These are phyloP conservation scores for Triops longicaudatus DNA, from an alignment of 1,140 invertebrate genomes.

Conservation along the genomic window DNA sequence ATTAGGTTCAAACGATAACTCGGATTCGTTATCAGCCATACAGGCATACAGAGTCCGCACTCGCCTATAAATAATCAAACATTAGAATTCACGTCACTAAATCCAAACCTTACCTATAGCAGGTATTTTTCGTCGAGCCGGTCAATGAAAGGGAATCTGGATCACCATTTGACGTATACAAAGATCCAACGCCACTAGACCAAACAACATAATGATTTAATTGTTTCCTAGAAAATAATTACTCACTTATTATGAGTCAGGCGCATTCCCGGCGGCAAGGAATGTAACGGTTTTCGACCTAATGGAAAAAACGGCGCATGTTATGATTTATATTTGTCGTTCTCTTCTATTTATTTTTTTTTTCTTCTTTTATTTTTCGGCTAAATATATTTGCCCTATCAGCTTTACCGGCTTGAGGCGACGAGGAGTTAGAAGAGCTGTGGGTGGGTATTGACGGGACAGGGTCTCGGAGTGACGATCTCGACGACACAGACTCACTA, in stretches of 20 bases:
- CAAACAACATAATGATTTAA: not conserved
- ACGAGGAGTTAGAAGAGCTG: constrained; percentile 35
- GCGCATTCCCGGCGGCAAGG: constrained; percentile 37
- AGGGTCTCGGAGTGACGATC: constrained; percentile 25
- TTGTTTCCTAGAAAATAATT: constrained; percentile 25
- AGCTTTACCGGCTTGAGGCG: constrained; percentile 13
- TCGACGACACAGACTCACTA: constrained; percentile 55
- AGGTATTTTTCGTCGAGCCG: not conserved
- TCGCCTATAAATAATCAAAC: constrained; percentile 37
- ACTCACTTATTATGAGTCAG: constrained; percentile 40
- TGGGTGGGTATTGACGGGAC: constrained; percentile 33
- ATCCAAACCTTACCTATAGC: not conserved
- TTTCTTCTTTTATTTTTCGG: too few relatives aligned
- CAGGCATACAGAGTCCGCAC: constrained; percentile 91
- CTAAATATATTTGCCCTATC: not conserved
- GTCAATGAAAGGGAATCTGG: not conserved
- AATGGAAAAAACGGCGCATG: constrained; percentile 26
- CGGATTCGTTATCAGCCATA: constrained; percentile 89
- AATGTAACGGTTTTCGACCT: constrained; percentile 34
- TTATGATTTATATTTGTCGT: too few relatives aligned
- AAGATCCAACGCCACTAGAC: not conserved
- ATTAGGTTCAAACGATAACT: constrained; percentile 96
- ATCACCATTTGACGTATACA: not conserved
- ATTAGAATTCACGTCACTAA: not conserved
- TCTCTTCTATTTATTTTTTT: too few relatives aligned